Evolutionary conservation across 2,113 vertebrate species (phyloP).

Genomic region (Chlamydotis undulata): DNA sequence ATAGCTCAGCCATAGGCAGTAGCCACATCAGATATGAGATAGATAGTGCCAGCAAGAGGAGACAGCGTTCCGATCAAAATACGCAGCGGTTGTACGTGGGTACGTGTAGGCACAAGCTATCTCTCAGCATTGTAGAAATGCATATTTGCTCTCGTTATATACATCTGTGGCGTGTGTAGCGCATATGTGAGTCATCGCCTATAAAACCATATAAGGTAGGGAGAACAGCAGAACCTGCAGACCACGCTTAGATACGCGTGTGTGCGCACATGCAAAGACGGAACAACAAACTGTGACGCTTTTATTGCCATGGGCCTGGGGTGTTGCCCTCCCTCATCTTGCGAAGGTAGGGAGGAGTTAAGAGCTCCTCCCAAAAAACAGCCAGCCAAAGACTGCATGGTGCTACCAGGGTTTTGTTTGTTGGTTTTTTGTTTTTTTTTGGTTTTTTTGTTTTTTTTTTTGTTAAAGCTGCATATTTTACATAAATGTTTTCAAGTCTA

Average conservation of each 20-base stretch:
- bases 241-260: not conserved
- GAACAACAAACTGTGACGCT: not conserved
- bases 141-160: not conserved
- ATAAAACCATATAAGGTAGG: not conserved
- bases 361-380: not conserved
- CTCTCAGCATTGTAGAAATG: not conserved
- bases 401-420: not conserved
- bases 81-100: not conserved
- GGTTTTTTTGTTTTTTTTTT: not conserved
- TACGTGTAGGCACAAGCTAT: constrained; percentile 41
- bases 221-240: not conserved
- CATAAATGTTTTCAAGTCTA: constrained; percentile 3
- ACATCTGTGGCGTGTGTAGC: not conserved
- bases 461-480: not conserved
- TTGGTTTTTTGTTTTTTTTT: not conserved
- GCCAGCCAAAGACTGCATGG: not conserved
- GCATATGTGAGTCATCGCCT: constrained; percentile 14
- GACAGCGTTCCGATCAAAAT: not conserved
- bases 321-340: not conserved
- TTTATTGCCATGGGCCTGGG: not conserved
- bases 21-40: not conserved
- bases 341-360: not conserved
- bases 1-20: constrained; percentile 6
- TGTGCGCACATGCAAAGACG: not conserved
- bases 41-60: constrained; percentile 14